phyloP scores from a whole-genome alignment of 1,140 invertebrate species.

The Diorhabda sublineata region DNA sequence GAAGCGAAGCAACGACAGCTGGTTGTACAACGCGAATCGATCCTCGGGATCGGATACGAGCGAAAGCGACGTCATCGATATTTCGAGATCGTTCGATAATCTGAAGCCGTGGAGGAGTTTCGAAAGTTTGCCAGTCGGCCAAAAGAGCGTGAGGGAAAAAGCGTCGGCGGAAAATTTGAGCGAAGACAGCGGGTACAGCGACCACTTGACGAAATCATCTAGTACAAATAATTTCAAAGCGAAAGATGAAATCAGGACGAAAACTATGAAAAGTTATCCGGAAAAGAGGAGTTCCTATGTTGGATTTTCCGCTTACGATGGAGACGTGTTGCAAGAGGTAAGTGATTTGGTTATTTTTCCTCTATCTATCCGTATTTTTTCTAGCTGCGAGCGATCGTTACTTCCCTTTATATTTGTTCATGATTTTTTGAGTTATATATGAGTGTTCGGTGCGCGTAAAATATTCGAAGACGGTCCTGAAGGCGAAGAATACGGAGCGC shows the following conservation, averaged over 20 bases:
- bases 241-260: constrained; percentile 6
- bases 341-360: background rate
- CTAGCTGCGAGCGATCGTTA: no score
- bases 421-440: background rate
- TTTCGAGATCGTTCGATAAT: constrained; percentile 38
- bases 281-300: constrained; percentile 27
- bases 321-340: constrained; percentile 37
- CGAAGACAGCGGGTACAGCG: constrained; percentile 71
- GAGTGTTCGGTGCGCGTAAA: no score
- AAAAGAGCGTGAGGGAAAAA: constrained; percentile 45
- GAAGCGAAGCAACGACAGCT: constrained; percentile 28
- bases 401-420: no score
- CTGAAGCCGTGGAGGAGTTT: constrained; percentile 51
- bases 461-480: background rate
- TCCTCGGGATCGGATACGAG: constrained; percentile 35
- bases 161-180: constrained; percentile 69
- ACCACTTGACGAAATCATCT: constrained; percentile 51
- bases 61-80: constrained; percentile 41
- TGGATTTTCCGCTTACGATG: constrained; percentile 42
- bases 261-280: constrained; percentile 15
- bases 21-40: constrained; percentile 29
- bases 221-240: constrained; percentile 32
- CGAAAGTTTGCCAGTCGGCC: constrained; percentile 46
- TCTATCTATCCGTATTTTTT: background rate
- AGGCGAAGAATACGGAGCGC: background rate